Evolutionary conservation across 2,797 vertebrate species (phyloP).

Genomic region (Dendrocincla fuliginosa): DNA sequence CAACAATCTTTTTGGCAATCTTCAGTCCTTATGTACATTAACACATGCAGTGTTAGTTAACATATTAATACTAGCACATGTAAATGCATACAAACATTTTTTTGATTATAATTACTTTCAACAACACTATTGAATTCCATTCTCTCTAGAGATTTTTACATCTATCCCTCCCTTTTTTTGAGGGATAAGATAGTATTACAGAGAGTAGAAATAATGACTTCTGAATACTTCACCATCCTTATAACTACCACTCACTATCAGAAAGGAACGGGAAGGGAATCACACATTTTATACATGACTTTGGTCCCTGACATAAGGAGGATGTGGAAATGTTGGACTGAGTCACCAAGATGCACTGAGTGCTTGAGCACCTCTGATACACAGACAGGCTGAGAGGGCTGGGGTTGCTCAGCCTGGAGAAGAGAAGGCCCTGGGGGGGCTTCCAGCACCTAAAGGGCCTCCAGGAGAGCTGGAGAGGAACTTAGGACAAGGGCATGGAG

Average conservation of each 20-base stretch:
- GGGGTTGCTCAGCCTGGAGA: neutral
- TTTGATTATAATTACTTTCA: neutral
- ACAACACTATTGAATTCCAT: neutral
- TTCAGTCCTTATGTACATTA: constrained; percentile 40
- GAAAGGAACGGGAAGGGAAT: neutral
- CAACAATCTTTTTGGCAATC: constrained; percentile 32
- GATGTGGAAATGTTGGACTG: neutral
- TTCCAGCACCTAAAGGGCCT: neutral
- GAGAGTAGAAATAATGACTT: neutral
- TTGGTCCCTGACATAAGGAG: fast-evolving
- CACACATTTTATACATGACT: neutral
- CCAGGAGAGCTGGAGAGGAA: neutral
- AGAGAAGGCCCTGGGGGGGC: neutral
- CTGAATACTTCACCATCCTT: neutral
- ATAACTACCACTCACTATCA: neutral
- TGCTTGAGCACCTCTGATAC: neutral
- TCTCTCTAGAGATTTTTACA: neutral
- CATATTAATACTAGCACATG: constrained; percentile 38
- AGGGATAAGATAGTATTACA: neutral
- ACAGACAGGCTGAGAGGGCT: neutral
- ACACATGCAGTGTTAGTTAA: constrained; percentile 53
- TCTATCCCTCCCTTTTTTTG: neutral
- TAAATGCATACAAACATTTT: constrained; percentile 41
- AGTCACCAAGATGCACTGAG: neutral
- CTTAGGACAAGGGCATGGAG: neutral